These are phyloP conservation scores for Lethrus apterus DNA, from an alignment of 1,140 invertebrate genomes.

Conservation along the genomic window DNA sequence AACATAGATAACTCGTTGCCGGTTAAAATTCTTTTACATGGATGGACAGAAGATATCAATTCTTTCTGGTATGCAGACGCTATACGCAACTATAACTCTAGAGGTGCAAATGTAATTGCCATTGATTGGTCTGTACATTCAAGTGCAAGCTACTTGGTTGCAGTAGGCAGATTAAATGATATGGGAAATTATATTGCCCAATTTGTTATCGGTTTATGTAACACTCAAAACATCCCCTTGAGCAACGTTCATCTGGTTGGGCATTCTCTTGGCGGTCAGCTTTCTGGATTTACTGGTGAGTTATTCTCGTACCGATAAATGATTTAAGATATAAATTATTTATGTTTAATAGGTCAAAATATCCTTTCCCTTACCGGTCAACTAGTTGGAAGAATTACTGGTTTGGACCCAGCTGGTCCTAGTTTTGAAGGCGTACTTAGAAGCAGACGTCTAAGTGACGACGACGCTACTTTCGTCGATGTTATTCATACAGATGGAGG, in stretches of 20 bases:
- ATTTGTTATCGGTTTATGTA: constrained; percentile 6
- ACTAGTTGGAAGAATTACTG: constrained; percentile 14
- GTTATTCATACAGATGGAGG: constrained; percentile 5
- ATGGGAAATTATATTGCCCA: constrained; percentile 1
- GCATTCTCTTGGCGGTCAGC: constrained; percentile 40
- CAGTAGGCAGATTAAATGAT: background rate
- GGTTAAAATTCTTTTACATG: constrained; percentile 9
- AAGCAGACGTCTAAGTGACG: background rate
- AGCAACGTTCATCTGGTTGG: constrained; percentile 32
- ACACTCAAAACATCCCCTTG: constrained; percentile 14
- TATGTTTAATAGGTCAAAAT: constrained; percentile 1
- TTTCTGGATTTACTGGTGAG: constrained; percentile 24
- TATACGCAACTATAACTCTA: background rate
- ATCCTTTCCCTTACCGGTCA: background rate
- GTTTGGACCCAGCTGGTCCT: constrained; percentile 15
- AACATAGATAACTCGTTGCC: constrained; percentile 2
- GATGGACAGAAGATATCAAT: constrained; percentile 4
- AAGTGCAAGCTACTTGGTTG: background rate
- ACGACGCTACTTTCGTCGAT: constrained; percentile 2
- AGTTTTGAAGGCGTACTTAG: background rate
- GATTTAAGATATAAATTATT: background rate
- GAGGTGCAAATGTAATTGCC: constrained; percentile 11
- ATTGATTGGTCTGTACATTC: constrained; percentile 11
- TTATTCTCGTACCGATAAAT: too few relatives aligned
- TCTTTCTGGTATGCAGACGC: constrained; percentile 6